A percentile compares a stretch with the other conserved stretches of the same genome.
Conservation (phyloP, 2,888 invertebrate genomes). For the Azorinus chamasolen region DNA sequence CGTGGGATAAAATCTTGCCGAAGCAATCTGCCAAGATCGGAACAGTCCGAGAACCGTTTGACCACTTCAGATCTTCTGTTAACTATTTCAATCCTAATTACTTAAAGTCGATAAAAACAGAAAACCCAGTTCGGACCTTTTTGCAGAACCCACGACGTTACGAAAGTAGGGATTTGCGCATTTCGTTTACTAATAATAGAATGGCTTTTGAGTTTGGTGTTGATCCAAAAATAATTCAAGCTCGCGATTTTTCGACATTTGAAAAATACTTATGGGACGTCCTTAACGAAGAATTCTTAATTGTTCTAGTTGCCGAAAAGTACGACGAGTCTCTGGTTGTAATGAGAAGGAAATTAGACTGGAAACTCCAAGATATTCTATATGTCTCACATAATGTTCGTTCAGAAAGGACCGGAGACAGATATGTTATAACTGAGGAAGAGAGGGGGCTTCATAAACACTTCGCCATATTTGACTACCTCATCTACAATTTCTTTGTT, state of each 20-base stretch:
- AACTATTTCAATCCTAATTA: slow-evolving; percentile 39
- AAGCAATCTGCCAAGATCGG: slow-evolving; percentile 44
- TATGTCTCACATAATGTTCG: slow-evolving; percentile 49
- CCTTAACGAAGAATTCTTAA: slow-evolving; percentile 36
- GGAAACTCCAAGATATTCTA: slow-evolving; percentile 49
- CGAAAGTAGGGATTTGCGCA: slow-evolving; percentile 11
- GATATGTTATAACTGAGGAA: slow-evolving; percentile 12
- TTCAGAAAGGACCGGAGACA: background rate
- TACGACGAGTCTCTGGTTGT: slow-evolving; percentile 57
- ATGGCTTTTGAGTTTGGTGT: slow-evolving; percentile 52
- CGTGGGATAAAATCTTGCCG: slow-evolving; percentile 34
- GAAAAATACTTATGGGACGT: slow-evolving; percentile 29
- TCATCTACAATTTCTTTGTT: slow-evolving; percentile 47
- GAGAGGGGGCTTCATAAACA: slow-evolving; percentile 21
- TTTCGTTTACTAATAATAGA: slow-evolving; percentile 41
- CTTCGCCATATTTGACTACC: slow-evolving; percentile 33
- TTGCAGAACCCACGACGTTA: slow-evolving; percentile 21
- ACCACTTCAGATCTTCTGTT: slow-evolving; percentile 38
- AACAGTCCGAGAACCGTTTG: slow-evolving; percentile 53
- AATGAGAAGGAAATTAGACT: slow-evolving; percentile 39
- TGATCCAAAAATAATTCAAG: slow-evolving; percentile 23
- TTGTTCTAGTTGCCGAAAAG: slow-evolving; percentile 45
- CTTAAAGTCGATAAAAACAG: background rate
- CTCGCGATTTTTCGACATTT: slow-evolving; percentile 25
- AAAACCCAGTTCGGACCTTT: slow-evolving; percentile 21